Evolutionary conservation across 2,888 invertebrate genomes (phyloP).

Genomic region (Tanytarsus gracilentus): DNA sequence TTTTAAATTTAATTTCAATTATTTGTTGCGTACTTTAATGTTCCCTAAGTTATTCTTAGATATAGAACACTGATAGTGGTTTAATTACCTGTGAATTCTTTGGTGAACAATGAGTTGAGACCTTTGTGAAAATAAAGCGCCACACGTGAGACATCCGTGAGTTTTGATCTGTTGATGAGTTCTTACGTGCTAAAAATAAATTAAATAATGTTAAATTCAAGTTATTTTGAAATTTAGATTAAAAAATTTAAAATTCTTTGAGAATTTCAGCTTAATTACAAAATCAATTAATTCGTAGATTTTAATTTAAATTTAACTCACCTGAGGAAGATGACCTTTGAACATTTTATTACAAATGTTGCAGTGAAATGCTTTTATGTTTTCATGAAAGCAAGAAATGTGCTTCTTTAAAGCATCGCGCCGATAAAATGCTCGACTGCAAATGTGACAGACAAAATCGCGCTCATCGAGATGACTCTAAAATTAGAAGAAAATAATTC

Average conservation of each 20-base stretch:
- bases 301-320: conserved; percentile 70
- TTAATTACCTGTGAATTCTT: conserved; percentile 57
- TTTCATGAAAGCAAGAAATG: conserved; percentile 63
- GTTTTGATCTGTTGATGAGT: conserved; percentile 45
- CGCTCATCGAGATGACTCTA: conserved; percentile 60
- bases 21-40: no score
- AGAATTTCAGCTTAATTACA: not conserved
- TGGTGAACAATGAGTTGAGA: conserved; percentile 77
- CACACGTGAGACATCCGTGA: conserved; percentile 68
- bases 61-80: no score
- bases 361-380: conserved; percentile 66
- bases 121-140: conserved; percentile 70
- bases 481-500: not conserved
- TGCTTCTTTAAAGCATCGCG: conserved; percentile 66
- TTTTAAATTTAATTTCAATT: no score
- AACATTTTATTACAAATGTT: conserved; percentile 70
- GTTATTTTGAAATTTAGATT: not conserved
- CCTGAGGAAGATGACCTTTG: conserved; percentile 72
- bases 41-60: no score
- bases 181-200: conserved; percentile 36
- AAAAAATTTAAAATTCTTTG: not conserved
- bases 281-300: conserved; percentile 23
- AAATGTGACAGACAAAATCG: conserved; percentile 69
- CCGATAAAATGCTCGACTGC: conserved; percentile 67
- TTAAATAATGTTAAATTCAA: not conserved